Percentiles rank a stretch among this genome's conserved stretches.
phyloP scores from a whole-genome alignment of 1,140 invertebrate species.

The Paramacrobiotus metropolitanus region DNA sequence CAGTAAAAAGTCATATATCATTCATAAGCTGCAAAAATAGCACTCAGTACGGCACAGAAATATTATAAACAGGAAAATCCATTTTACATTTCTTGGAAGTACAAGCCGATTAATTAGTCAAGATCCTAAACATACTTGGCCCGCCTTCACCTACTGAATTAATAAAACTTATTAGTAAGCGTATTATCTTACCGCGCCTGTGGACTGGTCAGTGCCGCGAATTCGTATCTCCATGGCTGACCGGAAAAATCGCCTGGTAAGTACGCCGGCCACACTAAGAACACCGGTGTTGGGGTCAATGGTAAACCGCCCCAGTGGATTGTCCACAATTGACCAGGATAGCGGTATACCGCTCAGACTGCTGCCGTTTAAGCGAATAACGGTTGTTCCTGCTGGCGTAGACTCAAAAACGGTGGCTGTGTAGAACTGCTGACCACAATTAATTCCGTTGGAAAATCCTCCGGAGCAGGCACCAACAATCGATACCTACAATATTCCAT shows the following conservation, averaged over 20 bases:
- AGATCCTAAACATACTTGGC: too few species aligned
- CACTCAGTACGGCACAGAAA: too few species aligned
- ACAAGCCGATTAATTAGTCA: too few species aligned
- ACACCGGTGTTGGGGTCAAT: neutral
- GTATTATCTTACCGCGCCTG: neutral
- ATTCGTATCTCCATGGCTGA: slow-evolving; percentile 3
- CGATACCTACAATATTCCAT: too few species aligned
- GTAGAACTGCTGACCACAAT: neutral
- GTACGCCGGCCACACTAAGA: neutral
- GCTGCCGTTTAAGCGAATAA: neutral
- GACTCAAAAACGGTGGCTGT: slow-evolving; percentile 1
- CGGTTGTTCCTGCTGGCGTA: neutral
- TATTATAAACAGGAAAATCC: too few species aligned
- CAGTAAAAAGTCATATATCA: too few species aligned
- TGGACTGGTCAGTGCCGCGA: neutral
- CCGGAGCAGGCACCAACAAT: too few species aligned
- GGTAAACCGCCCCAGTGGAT: neutral
- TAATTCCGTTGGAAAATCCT: neutral
- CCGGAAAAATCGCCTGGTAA: neutral
- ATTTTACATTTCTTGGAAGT: too few species aligned
- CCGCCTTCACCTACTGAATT: too few species aligned
- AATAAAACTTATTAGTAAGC: too few species aligned
- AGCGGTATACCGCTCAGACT: neutral
- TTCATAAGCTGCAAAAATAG: too few species aligned
- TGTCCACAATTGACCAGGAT: neutral